phyloP scores from a whole-genome alignment of 1,140 invertebrate species.

The Eumaeus atala region DNA sequence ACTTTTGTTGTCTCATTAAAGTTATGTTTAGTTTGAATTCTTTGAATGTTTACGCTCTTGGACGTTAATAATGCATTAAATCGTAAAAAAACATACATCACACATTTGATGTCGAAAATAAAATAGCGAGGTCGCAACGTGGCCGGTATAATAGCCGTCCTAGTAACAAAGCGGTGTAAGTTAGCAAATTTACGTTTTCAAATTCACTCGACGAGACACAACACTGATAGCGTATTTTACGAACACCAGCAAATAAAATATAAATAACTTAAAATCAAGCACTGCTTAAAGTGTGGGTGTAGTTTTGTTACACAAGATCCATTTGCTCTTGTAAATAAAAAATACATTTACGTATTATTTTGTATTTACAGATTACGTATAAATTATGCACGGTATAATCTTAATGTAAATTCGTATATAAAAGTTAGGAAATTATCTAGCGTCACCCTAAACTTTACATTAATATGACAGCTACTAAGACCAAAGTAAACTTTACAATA shows the following conservation, averaged over 20 bases:
- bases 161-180: slow-evolving; percentile 2
- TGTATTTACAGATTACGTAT: slow-evolving; percentile 5
- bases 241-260: neutral
- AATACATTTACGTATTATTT: neutral
- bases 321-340: too few relatives aligned
- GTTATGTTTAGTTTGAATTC: neutral
- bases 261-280: neutral
- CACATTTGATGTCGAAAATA: neutral
- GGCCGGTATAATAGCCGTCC: neutral
- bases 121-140: neutral
- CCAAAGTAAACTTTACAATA: neutral
- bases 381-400: too few relatives aligned
- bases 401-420: too few relatives aligned
- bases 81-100: neutral
- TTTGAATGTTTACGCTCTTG: slow-evolving; percentile 9
- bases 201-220: slow-evolving; percentile 4
- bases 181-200: slow-evolving; percentile 5
- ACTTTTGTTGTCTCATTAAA: too few relatives aligned
- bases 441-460: slow-evolving; percentile 49
- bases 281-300: too few relatives aligned
- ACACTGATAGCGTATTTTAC: slow-evolving; percentile 5
- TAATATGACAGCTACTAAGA: neutral
- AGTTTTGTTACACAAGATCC: too few relatives aligned
- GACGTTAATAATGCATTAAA: slow-evolving; percentile 2
- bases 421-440: slow-evolving; percentile 22